Conservation (phyloP, 1,140 invertebrate genomes). For the Penaeus chinensis region DNA sequence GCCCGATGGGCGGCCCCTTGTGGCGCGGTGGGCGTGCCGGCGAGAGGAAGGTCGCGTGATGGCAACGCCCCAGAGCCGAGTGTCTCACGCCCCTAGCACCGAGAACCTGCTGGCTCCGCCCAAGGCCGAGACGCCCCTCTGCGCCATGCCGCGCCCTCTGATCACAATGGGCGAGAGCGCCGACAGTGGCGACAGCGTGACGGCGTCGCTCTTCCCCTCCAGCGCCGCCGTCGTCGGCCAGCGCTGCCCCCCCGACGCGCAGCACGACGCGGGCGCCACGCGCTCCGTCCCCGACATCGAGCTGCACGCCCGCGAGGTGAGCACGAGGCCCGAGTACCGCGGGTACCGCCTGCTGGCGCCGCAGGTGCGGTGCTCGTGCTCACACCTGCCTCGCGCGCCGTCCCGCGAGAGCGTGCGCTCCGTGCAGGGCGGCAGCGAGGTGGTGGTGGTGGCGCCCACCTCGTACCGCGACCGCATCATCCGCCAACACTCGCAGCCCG, state of each 20-base stretch:
- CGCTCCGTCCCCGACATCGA: constrained; percentile 90
- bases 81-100: constrained; percentile 44
- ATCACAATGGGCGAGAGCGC: constrained; percentile 60
- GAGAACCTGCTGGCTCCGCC: constrained; percentile 56
- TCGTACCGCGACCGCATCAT: constrained; percentile 74
- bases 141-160: constrained; percentile 54
- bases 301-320: constrained; percentile 78
- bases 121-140: constrained; percentile 41
- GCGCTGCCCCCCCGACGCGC: constrained; percentile 37
- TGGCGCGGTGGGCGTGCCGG: constrained; percentile 18
- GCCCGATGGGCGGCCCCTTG: neutral
- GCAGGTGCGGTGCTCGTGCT: constrained; percentile 63
- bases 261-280: constrained; percentile 70
- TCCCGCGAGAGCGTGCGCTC: constrained; percentile 66
- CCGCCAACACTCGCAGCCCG: constrained; percentile 90
- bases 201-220: constrained; percentile 49
- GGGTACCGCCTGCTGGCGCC: constrained; percentile 66
- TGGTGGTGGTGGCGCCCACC: constrained; percentile 60
- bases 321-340: constrained; percentile 63
- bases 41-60: constrained; percentile 44
- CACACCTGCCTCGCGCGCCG: constrained; percentile 65
- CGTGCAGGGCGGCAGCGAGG: constrained; percentile 64
- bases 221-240: constrained; percentile 58
- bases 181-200: constrained; percentile 59
- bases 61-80: constrained; percentile 53